phyloP scores from a whole-genome alignment of 2,888 invertebrate species.

The Dilophus febrilis region DNA sequence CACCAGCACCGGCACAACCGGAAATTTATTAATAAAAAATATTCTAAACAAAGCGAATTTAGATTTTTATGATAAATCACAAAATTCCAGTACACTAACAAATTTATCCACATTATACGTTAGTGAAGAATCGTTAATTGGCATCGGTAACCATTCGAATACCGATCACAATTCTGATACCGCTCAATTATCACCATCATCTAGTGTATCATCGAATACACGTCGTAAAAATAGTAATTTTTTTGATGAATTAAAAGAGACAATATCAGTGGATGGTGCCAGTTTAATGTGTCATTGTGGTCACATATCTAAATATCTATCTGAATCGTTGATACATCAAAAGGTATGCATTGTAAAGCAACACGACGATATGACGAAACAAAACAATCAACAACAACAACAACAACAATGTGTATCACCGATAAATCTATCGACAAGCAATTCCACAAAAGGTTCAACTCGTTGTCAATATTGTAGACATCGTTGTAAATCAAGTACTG shows the following conservation, averaged over 20 bases:
- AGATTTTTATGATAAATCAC: slow-evolving; percentile 31
- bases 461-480: slow-evolving; percentile 75
- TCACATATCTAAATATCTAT: slow-evolving; percentile 61
- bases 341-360: too few relatives aligned
- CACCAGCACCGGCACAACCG: not conserved
- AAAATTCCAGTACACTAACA: slow-evolving; percentile 33
- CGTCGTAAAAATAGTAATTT: slow-evolving; percentile 48
- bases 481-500: slow-evolving; percentile 69
- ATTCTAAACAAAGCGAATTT: not conserved
- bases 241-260: slow-evolving; percentile 66
- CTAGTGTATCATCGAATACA: slow-evolving; percentile 14
- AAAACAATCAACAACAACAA: slow-evolving; percentile 12
- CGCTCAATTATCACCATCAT: slow-evolving; percentile 21
- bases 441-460: slow-evolving; percentile 39
- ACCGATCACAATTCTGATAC: slow-evolving; percentile 12
- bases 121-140: slow-evolving; percentile 1
- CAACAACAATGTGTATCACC: slow-evolving; percentile 23
- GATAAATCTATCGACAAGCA: slow-evolving; percentile 22
- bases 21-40: not conserved
- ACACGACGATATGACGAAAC: slow-evolving; percentile 17
- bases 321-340: slow-evolving; percentile 65
- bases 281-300: slow-evolving; percentile 56
- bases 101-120: slow-evolving; percentile 34
- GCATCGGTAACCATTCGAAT: not conserved
- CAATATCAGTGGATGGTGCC: slow-evolving; percentile 45